These are phyloP conservation scores for Rhopalosiphum padi DNA, from an alignment of 1,140 invertebrate species.

Conservation along the genomic window DNA sequence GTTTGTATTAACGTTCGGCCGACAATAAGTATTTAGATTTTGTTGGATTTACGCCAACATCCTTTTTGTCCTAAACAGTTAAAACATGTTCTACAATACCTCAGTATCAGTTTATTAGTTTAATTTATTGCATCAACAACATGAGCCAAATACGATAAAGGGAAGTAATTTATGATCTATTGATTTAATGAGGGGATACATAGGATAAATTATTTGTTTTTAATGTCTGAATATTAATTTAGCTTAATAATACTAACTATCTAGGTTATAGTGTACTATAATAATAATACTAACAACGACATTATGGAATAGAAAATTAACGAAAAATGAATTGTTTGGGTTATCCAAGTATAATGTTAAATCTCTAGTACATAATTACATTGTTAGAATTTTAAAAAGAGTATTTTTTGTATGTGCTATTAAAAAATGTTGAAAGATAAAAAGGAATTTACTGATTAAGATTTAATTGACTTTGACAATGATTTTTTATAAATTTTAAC, in stretches of 20 bases:
- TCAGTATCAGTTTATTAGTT: conserved; percentile 39
- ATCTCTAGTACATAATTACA: not conserved
- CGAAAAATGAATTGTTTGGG: not conserved
- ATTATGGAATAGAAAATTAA: not conserved
- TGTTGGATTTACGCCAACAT: conserved; percentile 17
- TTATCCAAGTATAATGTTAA: not conserved
- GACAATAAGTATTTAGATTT: conserved; percentile 30
- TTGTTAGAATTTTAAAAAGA: not conserved
- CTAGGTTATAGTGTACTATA: not conserved
- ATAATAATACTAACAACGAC: not conserved
- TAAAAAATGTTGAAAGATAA: no score
- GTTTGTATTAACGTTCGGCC: not conserved
- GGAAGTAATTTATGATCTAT: not conserved
- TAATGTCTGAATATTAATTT: not conserved
- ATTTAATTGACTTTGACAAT: not conserved
- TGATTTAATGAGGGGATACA: not conserved
- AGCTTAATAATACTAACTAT: not conserved
- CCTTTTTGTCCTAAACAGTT: conserved; percentile 37
- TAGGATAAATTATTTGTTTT: not conserved
- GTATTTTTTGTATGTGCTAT: no score
- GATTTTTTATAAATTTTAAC: not conserved
- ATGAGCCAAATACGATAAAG: conserved; percentile 35
- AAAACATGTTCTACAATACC: conserved; percentile 38
- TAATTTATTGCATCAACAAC: conserved; percentile 32
- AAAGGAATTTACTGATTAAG: no score